phyloP scores from a whole-genome alignment of 2,113 vertebrate species.

The Carettochelys insculpta region DNA sequence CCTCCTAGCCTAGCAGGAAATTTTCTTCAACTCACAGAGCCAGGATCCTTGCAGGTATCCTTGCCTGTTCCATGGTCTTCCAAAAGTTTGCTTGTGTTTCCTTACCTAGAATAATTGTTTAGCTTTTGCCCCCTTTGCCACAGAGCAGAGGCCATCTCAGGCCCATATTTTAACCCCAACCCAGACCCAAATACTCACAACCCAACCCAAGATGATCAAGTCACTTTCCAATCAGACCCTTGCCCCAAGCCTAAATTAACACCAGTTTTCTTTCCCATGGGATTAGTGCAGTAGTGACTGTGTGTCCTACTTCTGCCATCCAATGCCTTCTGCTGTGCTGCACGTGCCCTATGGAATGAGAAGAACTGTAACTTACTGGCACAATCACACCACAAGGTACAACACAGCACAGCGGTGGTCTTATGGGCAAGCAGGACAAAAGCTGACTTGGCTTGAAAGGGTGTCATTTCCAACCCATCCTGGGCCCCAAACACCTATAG shows the following conservation, averaged over 20 bases:
- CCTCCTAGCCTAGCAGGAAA: background rate
- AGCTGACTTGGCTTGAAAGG: background rate
- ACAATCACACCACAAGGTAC: background rate
- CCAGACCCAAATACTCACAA: too few relatives aligned
- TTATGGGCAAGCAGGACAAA: background rate
- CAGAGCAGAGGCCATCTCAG: background rate
- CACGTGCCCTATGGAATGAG: background rate
- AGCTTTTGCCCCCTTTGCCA: background rate
- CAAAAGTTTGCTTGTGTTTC: background rate
- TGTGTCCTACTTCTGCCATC: too few relatives aligned
- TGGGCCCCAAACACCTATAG: background rate
- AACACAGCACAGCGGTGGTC: too few relatives aligned
- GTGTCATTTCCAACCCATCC: background rate
- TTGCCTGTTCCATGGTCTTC: conserved; percentile 24
- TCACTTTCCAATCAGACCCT: background rate
- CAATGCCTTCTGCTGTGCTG: too few relatives aligned
- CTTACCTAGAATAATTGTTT: background rate
- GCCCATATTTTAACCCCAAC: background rate
- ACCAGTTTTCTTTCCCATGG: background rate
- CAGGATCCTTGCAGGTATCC: background rate
- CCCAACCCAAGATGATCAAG: too few relatives aligned
- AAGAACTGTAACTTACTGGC: background rate
- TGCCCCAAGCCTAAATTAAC: background rate
- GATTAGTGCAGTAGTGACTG: background rate
- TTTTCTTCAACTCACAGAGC: conserved; percentile 1